Evolutionary conservation across 2,113 vertebrate species (phyloP).

Genomic region (Podarcis cretensis): DNA sequence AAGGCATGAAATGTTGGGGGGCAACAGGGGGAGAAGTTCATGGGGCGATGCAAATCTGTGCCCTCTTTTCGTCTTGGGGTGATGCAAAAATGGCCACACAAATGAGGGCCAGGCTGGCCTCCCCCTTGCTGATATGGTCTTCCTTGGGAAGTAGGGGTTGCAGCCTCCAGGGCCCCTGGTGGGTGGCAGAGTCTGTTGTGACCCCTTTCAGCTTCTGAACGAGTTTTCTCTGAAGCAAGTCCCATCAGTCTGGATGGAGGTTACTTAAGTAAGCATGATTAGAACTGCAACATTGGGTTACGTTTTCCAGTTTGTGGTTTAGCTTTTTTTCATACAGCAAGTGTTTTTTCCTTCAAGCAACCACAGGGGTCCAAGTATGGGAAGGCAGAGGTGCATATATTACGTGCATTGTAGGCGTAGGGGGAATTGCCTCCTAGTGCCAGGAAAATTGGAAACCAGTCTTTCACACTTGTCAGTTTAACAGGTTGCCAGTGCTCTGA

Average conservation of each 20-base stretch:
- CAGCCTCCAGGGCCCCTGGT: too few relatives aligned
- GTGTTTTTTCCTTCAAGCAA: background rate
- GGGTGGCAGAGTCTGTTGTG: too few relatives aligned
- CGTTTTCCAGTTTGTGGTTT: background rate
- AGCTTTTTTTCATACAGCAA: background rate
- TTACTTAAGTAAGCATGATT: background rate
- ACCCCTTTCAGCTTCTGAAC: background rate
- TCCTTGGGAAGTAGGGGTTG: too few relatives aligned
- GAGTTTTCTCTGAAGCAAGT: background rate
- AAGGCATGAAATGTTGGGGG: too few relatives aligned
- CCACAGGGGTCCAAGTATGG: background rate
- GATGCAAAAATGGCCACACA: too few relatives aligned
- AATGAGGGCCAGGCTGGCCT: too few relatives aligned
- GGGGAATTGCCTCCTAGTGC: background rate
- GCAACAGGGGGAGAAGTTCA: too few relatives aligned
- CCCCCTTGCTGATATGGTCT: background rate
- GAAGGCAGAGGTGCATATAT: background rate
- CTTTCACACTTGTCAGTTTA: constrained; percentile 17
- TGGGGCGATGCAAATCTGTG: too few relatives aligned
- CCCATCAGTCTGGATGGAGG: background rate
- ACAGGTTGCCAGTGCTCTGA: constrained; percentile 28
- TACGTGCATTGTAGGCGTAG: background rate
- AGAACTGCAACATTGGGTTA: too few relatives aligned
- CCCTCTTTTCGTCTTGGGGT: too few relatives aligned
- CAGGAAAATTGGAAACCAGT: background rate